Conservation (phyloP, 2,888 invertebrate genomes). For the Phragmatobia fuliginosa region DNA sequence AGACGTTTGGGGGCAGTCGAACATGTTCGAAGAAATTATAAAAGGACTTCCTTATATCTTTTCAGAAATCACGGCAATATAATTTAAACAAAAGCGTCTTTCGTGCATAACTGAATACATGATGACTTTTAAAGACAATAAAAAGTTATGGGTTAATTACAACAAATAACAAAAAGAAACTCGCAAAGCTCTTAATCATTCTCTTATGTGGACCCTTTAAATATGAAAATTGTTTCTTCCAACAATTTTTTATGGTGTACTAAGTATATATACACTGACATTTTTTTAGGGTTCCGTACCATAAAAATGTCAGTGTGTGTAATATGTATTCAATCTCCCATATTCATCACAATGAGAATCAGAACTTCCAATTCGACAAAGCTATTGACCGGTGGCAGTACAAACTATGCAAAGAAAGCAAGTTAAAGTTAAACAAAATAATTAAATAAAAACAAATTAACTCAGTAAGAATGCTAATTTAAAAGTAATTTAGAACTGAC, state of each 20-base stretch:
- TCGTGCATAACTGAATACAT: neutral
- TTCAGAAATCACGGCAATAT: slow-evolving; percentile 12
- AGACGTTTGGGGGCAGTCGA: slow-evolving; percentile 31
- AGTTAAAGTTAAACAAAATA: neutral
- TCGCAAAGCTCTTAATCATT: no score
- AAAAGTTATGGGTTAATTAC: neutral
- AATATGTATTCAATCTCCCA: neutral
- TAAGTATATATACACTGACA: no score
- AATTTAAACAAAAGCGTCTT: neutral
- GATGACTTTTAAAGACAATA: neutral
- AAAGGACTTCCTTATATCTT: slow-evolving; percentile 25
- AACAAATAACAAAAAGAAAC: neutral
- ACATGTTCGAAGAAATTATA: slow-evolving; percentile 32
- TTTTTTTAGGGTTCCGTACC: no score
- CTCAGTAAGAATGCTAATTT: neutral
- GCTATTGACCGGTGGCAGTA: neutral
- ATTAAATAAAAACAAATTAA: neutral
- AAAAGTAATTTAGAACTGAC: neutral
- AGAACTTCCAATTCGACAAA: neutral
- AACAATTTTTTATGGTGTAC: no score
- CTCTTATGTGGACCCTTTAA: no score
- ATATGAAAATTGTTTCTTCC: no score
- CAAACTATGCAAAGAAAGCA: neutral
- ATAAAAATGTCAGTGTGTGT: neutral
- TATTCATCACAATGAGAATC: neutral